Evolutionary conservation across 2,888 invertebrate genomes (phyloP).

Genomic region (Mimachlamys varia): DNA sequence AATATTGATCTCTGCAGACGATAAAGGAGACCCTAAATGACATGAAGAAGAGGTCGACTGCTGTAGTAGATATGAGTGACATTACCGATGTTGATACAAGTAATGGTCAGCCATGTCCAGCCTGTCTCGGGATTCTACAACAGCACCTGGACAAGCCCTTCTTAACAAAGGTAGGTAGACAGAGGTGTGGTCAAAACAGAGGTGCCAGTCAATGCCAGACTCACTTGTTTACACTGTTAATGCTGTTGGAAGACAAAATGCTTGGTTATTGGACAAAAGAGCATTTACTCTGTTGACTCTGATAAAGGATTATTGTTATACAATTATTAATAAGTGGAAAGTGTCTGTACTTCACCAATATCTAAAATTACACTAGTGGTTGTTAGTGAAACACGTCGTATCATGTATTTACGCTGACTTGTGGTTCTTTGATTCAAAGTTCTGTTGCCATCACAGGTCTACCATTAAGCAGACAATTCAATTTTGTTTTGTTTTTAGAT

Average conservation of each 20-base stretch:
- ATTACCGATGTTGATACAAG: background rate
- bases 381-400: no score
- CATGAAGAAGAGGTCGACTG: background rate
- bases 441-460: background rate
- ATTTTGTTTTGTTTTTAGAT: conserved; percentile 57
- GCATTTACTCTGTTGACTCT: no score
- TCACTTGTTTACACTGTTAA: no score
- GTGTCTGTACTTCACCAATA: no score
- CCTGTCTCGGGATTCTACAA: conserved; percentile 65
- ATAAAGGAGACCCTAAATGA: background rate
- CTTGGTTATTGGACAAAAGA: no score
- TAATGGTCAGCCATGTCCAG: conserved; percentile 54
- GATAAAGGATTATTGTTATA: no score
- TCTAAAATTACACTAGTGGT: no score
- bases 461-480: background rate
- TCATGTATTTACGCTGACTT: no score
- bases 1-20: background rate
- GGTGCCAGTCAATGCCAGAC: no score
- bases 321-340: no score
- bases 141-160: conserved; percentile 56
- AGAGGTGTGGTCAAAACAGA: no score
- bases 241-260: no score
- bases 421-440: background rate
- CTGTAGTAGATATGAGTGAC: background rate
- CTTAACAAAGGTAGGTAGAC: conserved; percentile 55